phyloP scores from a whole-genome alignment of 2,113 vertebrate genomes.

The Apus apus region DNA sequence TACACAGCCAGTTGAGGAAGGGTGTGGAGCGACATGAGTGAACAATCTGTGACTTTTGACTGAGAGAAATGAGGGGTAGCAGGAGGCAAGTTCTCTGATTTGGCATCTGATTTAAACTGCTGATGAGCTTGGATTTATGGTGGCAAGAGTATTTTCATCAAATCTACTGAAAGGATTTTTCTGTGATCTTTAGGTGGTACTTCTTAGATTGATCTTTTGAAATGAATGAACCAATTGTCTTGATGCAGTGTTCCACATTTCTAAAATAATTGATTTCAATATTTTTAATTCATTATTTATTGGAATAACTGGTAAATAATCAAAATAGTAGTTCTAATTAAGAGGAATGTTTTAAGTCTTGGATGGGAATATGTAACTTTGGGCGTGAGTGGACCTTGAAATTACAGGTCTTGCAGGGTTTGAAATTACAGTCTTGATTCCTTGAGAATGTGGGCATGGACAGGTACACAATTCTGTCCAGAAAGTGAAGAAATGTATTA shows the following conservation, averaged over 20 bases:
- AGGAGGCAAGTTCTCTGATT: not conserved
- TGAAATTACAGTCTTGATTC: not conserved
- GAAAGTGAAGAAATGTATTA: not conserved
- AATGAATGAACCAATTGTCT: not conserved
- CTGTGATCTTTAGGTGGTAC: not conserved
- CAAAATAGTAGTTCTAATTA: not conserved
- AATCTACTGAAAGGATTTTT: not conserved
- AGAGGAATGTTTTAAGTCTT: not conserved
- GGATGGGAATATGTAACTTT: not conserved
- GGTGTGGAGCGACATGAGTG: rapidly evolving
- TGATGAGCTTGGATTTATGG: not conserved
- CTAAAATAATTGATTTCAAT: not conserved
- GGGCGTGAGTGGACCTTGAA: not conserved
- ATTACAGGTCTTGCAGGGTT: no score
- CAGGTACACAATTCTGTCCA: not conserved
- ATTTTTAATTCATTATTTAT: not conserved
- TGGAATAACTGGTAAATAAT: not conserved
- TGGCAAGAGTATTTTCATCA: not conserved
- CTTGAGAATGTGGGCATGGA: not conserved
- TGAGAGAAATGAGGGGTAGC: not conserved
- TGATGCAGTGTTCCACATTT: not conserved
- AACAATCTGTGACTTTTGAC: not conserved
- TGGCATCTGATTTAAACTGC: not conserved
- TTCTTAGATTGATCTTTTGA: not conserved
- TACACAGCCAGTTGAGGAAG: not conserved